phyloP scores from a whole-genome alignment of 2,888 invertebrate genomes.

The Xanthorhoe designata region DNA sequence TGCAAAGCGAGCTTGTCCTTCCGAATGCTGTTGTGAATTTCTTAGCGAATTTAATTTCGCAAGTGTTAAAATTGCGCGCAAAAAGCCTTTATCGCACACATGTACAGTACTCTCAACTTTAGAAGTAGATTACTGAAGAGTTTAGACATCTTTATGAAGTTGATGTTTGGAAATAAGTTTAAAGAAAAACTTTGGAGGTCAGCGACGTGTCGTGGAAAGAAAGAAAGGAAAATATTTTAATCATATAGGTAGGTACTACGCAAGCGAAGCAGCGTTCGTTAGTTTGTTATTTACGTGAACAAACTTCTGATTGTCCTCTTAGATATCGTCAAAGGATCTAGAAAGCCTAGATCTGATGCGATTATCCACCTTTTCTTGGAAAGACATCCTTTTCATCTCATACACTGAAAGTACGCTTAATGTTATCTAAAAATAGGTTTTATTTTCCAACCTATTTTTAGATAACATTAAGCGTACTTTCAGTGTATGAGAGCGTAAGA shows the following conservation, averaged over 20 bases:
- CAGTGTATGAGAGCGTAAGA: not conserved
- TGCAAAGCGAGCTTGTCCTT: conserved; percentile 29
- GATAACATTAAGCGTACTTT: not conserved
- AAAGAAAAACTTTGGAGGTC: too few species aligned
- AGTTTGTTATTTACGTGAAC: too few species aligned
- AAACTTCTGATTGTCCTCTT: too few species aligned
- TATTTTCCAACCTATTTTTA: too few species aligned
- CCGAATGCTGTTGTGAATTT: conserved; percentile 35
- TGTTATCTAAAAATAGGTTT: not conserved
- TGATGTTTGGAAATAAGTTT: too few species aligned
- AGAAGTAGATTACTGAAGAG: not conserved
- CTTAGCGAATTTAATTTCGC: conserved; percentile 41
- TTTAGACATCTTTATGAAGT: not conserved
- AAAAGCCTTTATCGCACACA: conserved; percentile 33
- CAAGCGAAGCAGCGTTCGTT: too few species aligned
- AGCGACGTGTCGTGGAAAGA: too few species aligned
- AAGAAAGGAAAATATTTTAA: too few species aligned
- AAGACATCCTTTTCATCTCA: not conserved
- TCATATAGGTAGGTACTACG: too few species aligned
- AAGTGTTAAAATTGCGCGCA: conserved; percentile 30
- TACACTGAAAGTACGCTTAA: not conserved
- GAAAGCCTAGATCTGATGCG: too few species aligned
- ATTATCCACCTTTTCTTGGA: too few species aligned
- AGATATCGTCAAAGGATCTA: not conserved
- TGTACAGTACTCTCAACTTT: not conserved